phyloP scores from a whole-genome alignment of 2,113 vertebrate species.

The Carassius gibelio region DNA sequence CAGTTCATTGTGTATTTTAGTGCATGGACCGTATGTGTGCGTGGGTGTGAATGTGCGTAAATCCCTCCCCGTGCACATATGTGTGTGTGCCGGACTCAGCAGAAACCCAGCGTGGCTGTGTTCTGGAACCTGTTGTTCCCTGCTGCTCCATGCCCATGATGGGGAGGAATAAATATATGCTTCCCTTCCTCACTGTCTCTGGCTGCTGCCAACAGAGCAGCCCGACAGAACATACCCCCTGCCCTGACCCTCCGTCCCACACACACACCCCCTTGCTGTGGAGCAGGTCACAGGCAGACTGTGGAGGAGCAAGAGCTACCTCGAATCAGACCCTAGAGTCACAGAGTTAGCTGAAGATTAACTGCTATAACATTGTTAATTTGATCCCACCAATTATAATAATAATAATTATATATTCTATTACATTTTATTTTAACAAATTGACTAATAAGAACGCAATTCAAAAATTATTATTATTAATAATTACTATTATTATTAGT shows the following conservation, averaged over 20 bases:
- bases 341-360: background rate
- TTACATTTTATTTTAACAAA: no score
- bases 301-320: constrained; percentile 3
- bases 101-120: constrained; percentile 55
- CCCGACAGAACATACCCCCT: constrained; percentile 47
- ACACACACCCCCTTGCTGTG: constrained; percentile 31
- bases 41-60: constrained; percentile 42
- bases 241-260: background rate
- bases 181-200: constrained; percentile 46
- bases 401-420: background rate
- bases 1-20: constrained; percentile 15
- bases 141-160: constrained; percentile 51
- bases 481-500: background rate
- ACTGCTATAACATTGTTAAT: background rate
- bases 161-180: constrained; percentile 57
- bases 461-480: no score
- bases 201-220: constrained; percentile 60
- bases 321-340: constrained; percentile 29
- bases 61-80: constrained; percentile 43
- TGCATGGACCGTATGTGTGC: constrained; percentile 41
- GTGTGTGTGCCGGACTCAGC: constrained; percentile 44
- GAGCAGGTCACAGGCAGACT: constrained; percentile 32
- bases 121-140: constrained; percentile 57
- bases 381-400: background rate
- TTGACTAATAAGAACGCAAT: no score